These are phyloP conservation scores for Cacatua alba DNA, from an alignment of 2,113 vertebrate species.

Conservation along the genomic window DNA sequence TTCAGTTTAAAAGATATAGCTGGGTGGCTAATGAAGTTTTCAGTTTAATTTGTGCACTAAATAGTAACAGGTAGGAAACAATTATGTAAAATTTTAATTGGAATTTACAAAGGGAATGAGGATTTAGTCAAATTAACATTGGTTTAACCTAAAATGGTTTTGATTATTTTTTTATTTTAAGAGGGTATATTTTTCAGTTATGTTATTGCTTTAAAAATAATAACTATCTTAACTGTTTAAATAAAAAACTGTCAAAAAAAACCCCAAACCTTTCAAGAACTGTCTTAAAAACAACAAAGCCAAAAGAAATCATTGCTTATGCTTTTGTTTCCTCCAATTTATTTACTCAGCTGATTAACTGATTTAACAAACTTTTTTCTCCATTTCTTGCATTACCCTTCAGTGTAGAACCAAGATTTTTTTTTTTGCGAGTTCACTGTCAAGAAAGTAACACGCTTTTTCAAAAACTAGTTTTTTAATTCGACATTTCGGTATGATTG, in stretches of 20 bases:
- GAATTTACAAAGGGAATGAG: conserved; percentile 23
- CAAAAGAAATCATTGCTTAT: neutral
- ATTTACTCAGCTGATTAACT: neutral
- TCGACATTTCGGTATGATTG: neutral
- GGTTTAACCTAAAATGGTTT: conserved; percentile 15
- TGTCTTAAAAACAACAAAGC: neutral
- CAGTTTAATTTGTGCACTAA: conserved; percentile 19
- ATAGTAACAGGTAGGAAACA: conserved; percentile 40
- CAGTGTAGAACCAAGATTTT: neutral
- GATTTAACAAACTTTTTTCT: neutral
- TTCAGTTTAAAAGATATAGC: conserved; percentile 30
- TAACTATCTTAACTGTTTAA: neutral
- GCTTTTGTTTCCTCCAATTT: neutral
- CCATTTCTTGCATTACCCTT: neutral
- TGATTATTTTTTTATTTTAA: conserved; percentile 6
- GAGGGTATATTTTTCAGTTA: neutral
- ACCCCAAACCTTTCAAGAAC: neutral
- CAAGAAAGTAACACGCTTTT: neutral
- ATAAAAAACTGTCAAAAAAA: neutral
- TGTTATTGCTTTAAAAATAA: neutral
- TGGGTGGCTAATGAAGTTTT: conserved; percentile 46
- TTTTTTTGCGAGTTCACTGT: neutral
- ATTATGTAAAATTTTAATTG: conserved; percentile 42
- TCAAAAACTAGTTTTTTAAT: neutral
- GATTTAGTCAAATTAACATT: conserved; percentile 36